Conservation (phyloP, 2,888 invertebrate genomes). For the Cordilura impudica region DNA sequence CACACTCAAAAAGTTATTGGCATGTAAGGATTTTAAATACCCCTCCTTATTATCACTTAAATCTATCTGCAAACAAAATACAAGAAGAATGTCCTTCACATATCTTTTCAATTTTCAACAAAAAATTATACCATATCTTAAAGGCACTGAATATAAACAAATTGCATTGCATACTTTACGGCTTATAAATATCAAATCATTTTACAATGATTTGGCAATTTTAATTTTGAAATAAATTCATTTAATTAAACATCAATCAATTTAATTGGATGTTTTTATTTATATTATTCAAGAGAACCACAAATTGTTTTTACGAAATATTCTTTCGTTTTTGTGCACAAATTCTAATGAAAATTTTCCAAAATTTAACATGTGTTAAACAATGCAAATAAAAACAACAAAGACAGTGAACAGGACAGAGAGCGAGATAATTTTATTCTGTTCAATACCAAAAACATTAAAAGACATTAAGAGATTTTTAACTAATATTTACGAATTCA, state of each 20-base stretch:
- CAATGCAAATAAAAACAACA: not conserved
- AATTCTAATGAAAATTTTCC: not conserved
- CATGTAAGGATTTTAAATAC: too few species aligned
- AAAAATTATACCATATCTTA: too few species aligned
- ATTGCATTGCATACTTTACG: not conserved
- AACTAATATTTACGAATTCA: conserved; percentile 47
- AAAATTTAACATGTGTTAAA: not conserved
- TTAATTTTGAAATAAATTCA: not conserved
- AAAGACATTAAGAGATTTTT: conserved; percentile 34
- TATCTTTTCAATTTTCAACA: too few species aligned
- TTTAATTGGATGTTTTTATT: not conserved
- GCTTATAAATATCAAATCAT: not conserved
- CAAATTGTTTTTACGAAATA: not conserved
- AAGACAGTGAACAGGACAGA: not conserved
- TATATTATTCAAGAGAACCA: not conserved
- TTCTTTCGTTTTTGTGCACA: conserved; percentile 3
- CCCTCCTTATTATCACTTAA: too few species aligned
- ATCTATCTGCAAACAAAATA: too few species aligned
- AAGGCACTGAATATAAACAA: too few species aligned
- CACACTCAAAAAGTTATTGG: too few species aligned
- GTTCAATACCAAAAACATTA: not conserved
- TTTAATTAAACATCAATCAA: conserved; percentile 37
- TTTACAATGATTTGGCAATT: not conserved
- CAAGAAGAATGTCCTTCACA: too few species aligned
- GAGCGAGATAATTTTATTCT: not conserved